Evolutionary conservation across 2,888 invertebrate genomes (phyloP).

Genomic region (Mimumesa dahlbomi): DNA sequence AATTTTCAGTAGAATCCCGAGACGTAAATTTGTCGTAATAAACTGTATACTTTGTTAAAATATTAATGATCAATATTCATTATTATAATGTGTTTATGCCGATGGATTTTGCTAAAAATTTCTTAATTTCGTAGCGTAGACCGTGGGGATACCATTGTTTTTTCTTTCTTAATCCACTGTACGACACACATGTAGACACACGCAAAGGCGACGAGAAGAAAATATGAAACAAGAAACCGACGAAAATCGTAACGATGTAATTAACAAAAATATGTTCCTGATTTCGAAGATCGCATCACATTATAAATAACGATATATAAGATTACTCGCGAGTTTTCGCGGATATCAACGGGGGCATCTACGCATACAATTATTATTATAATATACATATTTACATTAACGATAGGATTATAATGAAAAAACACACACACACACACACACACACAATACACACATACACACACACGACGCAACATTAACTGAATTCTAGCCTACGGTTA

Average conservation of each 20-base stretch:
- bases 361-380: conserved; percentile 41
- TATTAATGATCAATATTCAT: too few species aligned
- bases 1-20: too few species aligned
- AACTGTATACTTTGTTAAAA: too few species aligned
- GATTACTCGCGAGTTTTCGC: conserved; percentile 43
- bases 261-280: conserved; percentile 59
- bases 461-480: conserved; percentile 58
- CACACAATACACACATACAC: conserved; percentile 10
- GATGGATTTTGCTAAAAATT: too few species aligned
- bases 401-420: conserved; percentile 53
- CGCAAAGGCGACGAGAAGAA: not conserved
- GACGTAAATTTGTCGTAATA: too few species aligned
- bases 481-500: conserved; percentile 78
- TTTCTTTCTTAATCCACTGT: too few species aligned
- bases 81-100: too few species aligned
- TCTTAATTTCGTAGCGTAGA: too few species aligned
- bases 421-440: conserved; percentile 45
- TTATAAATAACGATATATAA: conserved; percentile 48
- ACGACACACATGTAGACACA: too few species aligned
- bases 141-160: too few species aligned
- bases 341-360: conserved; percentile 44
- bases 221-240: not conserved
- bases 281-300: conserved; percentile 52
- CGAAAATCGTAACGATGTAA: conserved; percentile 1
- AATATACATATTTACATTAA: conserved; percentile 44